A percentile compares a stretch with the other conserved stretches of the same genome.
Evolutionary conservation across 1,140 invertebrate genomes (phyloP).

Genomic region (Cotesia typhae): DNA sequence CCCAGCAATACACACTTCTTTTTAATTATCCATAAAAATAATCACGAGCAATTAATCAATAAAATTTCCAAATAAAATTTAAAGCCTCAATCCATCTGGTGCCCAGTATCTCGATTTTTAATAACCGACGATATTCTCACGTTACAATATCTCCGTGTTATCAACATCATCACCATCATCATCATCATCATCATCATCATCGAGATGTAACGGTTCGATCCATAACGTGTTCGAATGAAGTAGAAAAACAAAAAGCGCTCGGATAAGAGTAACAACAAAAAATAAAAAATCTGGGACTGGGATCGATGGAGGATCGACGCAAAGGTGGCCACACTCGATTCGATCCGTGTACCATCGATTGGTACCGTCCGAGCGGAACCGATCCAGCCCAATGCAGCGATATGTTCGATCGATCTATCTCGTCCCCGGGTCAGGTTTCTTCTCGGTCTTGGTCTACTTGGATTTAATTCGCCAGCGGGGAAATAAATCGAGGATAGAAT

Average conservation of each 20-base stretch:
- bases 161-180: not conserved
- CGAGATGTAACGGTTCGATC: not conserved
- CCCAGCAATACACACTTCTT: too few species aligned
- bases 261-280: not conserved
- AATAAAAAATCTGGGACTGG: not conserved
- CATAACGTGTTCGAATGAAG: not conserved
- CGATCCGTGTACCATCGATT: conserved; percentile 15
- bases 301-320: not conserved
- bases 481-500: conserved; percentile 24
- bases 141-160: too few species aligned
- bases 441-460: not conserved
- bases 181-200: not conserved
- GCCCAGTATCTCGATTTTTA: too few species aligned
- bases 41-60: too few species aligned
- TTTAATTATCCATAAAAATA: too few species aligned
- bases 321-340: conserved; percentile 21
- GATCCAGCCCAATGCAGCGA: conserved; percentile 35
- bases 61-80: too few species aligned
- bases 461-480: not conserved
- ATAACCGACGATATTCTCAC: too few species aligned
- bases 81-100: too few species aligned
- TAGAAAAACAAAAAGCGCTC: not conserved
- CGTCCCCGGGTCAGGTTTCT: not conserved
- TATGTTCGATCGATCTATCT: conserved; percentile 35
- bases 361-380: conserved; percentile 34